These are phyloP conservation scores for Aleiodes sp. DNA, from an alignment of 1,140 invertebrate species.

Conservation along the genomic window DNA sequence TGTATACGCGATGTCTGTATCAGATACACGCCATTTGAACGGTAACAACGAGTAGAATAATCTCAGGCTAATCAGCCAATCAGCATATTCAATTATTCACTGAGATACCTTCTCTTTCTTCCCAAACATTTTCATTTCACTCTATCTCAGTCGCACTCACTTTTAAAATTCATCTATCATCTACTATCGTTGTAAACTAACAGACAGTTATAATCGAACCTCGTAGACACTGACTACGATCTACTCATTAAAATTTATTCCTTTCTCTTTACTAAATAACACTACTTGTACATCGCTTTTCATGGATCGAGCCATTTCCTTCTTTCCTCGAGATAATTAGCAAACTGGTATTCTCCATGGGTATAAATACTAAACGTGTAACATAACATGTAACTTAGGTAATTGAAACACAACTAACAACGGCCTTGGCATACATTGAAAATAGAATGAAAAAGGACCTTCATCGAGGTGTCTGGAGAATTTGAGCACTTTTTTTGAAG, in stretches of 20 bases:
- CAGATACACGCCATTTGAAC: conserved; percentile 40
- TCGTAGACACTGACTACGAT: background rate
- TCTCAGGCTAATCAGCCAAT: conserved; percentile 41
- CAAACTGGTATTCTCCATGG: background rate
- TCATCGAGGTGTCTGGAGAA: background rate
- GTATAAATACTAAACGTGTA: conserved; percentile 26
- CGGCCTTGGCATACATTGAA: conserved; percentile 25
- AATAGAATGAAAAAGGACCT: conserved; percentile 14
- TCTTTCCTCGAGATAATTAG: conserved; percentile 25
- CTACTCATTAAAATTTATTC: background rate
- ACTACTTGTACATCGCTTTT: background rate
- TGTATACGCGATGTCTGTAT: conserved; percentile 26
- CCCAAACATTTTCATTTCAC: no score
- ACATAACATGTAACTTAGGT: conserved; percentile 9
- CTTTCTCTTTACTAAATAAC: background rate
- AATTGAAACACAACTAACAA: conserved; percentile 22
- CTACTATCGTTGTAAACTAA: background rate
- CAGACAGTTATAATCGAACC: background rate
- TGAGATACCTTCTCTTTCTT: conserved; percentile 22
- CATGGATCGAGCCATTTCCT: conserved; percentile 4
- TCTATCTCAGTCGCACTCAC: background rate
- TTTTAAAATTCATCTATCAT: background rate
- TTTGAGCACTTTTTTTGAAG: background rate
- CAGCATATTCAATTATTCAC: conserved; percentile 44
- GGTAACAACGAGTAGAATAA: conserved; percentile 40